These are phyloP conservation scores for Philopedon plagiatum DNA, from an alignment of 2,888 invertebrate genomes.

Conservation along the genomic window DNA sequence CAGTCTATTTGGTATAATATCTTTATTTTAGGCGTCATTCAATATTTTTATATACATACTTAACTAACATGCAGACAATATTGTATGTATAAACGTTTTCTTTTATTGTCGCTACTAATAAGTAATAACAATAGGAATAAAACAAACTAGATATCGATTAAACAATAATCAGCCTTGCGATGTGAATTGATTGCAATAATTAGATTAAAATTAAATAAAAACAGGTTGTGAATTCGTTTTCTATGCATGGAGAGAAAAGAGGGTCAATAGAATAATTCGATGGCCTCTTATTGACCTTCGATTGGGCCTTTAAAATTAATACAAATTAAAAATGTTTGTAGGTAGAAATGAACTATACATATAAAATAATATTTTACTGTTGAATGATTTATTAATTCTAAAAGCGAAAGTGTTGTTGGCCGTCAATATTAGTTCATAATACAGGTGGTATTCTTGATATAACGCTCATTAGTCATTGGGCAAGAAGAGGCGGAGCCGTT, in stretches of 20 bases:
- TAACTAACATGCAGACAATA: too few species aligned
- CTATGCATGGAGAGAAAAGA: background rate
- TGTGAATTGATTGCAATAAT: background rate
- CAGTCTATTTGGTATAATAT: too few species aligned
- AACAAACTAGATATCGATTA: background rate
- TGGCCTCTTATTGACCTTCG: slow-evolving; percentile 5
- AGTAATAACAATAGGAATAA: background rate
- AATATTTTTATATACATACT: too few species aligned
- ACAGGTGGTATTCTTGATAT: too few species aligned
- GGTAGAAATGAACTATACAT: too few species aligned
- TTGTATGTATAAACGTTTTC: too few species aligned
- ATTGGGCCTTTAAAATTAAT: background rate
- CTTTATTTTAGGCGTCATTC: too few species aligned
- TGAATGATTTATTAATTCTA: background rate
- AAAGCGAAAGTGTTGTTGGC: background rate
- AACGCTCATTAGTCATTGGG: too few species aligned
- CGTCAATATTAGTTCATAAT: background rate
- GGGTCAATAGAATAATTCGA: slow-evolving; percentile 9
- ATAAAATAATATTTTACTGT: background rate
- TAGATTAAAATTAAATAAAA: slow-evolving; percentile 10
- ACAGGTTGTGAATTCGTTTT: background rate
- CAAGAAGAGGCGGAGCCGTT: too few species aligned
- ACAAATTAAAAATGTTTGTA: too few species aligned
- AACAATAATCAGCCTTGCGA: slow-evolving; percentile 2
- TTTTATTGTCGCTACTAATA: too few species aligned